These are phyloP conservation scores for Dryadula phaetusa DNA, from an alignment of 2,888 invertebrate species.

Conservation along the genomic window DNA sequence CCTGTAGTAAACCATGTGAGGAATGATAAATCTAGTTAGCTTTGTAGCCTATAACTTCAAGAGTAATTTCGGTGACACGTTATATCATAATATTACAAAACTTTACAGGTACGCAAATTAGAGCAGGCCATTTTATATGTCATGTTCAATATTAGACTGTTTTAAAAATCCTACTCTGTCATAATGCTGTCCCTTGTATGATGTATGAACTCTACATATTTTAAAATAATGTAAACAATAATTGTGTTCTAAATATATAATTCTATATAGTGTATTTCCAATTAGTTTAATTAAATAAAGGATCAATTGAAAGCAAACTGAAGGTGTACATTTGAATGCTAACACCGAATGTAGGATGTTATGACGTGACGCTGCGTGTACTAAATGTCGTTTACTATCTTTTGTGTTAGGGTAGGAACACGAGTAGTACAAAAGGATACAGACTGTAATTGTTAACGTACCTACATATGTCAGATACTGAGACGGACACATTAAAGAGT, in stretches of 20 bases:
- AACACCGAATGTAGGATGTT: not conserved
- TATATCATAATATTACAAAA: not conserved
- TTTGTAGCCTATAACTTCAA: not conserved
- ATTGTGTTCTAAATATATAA: slow-evolving; percentile 11
- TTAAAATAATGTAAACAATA: slow-evolving; percentile 13
- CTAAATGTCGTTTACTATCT: slow-evolving; percentile 6
- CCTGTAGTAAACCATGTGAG: slow-evolving; percentile 2
- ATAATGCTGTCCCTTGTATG: not conserved
- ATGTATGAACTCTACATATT: slow-evolving; percentile 1
- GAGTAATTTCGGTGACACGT: not conserved
- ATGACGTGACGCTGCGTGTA: slow-evolving; percentile 7
- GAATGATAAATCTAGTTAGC: not conserved
- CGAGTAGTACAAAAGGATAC: slow-evolving; percentile 42
- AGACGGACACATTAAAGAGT: slow-evolving; percentile 20
- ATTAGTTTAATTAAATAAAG: slow-evolving; percentile 4
- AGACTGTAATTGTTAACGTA: slow-evolving; percentile 39
- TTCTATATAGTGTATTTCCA: slow-evolving; percentile 3
- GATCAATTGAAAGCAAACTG: no score
- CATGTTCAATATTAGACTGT: not conserved
- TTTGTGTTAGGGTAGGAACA: slow-evolving; percentile 3
- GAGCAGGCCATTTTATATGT: not conserved
- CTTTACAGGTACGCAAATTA: not conserved
- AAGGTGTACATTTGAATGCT: not conserved
- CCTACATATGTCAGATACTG: slow-evolving; percentile 23
- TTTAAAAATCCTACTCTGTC: not conserved